phyloP scores from a whole-genome alignment of 2,113 vertebrate genomes.

The Scomber japonicus region DNA sequence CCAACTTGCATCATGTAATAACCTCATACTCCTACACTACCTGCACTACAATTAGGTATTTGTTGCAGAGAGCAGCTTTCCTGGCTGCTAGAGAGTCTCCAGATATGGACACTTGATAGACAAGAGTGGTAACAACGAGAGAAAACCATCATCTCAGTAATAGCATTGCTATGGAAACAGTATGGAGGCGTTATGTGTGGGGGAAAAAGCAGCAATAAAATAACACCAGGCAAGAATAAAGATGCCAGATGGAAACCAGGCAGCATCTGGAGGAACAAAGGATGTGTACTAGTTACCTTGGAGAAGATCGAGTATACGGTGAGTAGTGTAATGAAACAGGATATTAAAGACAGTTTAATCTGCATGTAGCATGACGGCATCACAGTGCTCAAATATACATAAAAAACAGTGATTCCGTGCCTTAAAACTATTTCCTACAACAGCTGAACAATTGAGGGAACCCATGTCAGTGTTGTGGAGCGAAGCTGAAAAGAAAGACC shows the following conservation, averaged over 20 bases:
- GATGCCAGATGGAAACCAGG: constrained; percentile 68
- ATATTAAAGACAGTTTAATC: background rate
- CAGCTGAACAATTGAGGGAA: too few relatives aligned
- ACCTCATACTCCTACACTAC: constrained; percentile 65
- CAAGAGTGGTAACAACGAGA: constrained; percentile 73
- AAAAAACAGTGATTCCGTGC: background rate
- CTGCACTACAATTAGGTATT: constrained; percentile 65
- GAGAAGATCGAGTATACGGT: constrained; percentile 18
- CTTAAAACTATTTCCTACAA: too few relatives aligned
- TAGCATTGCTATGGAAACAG: constrained; percentile 83
- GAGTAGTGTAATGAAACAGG: background rate
- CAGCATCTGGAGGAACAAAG: constrained; percentile 67
- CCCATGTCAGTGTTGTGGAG: background rate
- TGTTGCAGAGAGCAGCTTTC: constrained; percentile 63
- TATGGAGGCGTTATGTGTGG: constrained; percentile 69
- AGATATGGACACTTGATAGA: constrained; percentile 80
- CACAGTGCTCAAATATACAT: background rate
- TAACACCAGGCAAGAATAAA: constrained; percentile 66
- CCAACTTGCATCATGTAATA: constrained; percentile 43
- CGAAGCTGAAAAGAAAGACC: background rate
- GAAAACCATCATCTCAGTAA: constrained; percentile 69
- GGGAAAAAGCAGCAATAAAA: constrained; percentile 73
- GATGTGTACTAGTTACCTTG: constrained; percentile 44
- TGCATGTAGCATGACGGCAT: background rate
- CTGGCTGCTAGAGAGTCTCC: constrained; percentile 72